Evolutionary conservation across 2,113 vertebrate species (phyloP), one percentile per base, ranked within the genome.

Genomic region (Amphiprion ocellaris): DNA sequence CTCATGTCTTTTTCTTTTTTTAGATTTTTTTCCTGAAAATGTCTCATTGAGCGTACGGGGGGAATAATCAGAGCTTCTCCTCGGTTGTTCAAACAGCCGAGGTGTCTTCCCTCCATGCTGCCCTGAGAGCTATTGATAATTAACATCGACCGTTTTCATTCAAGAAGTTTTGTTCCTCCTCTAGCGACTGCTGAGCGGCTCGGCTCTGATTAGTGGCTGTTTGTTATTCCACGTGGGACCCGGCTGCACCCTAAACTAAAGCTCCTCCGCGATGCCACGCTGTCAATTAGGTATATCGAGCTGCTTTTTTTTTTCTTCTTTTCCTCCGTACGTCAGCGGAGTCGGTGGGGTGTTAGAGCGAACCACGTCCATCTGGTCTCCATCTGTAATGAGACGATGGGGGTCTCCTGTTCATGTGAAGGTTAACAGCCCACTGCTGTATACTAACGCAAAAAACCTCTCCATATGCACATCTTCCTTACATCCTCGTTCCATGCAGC

Each of bases 361-460:
- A 16, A 26, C 56, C 60, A 21, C 69, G 55, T 89, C 91, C 83
- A 84, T 91, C 90, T 90, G 89, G 68, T 89, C 83, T 77, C 90
- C 87, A 66, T 91, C 83, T 84, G 79, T 67, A 72, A 74, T 52
- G 56, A 74, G 80, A 28, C 16, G 2, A 65, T 28, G 9, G 75
- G 37, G 67, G 39, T 53, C 53, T 39, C 63, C 30, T n/a, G 10
- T 70, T 62, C 58, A 8, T 28, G 41, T 15, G 8, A 50, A 55
- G 69, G 55, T 59, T 69, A 76, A 73, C 62, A 53, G 37, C 49
- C 41, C 61, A 4, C 33, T 82, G 50, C 78, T 80, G 69, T 74
- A 63, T 53, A 4, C 39, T 56, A 67, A 83, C 71, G 74, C 15
- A 21, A 12, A 63, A 52, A 70, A 56, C 16, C 65, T 44, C 37